Conservation (phyloP, 2,888 invertebrate species). For the Agonopterix heracliana region DNA sequence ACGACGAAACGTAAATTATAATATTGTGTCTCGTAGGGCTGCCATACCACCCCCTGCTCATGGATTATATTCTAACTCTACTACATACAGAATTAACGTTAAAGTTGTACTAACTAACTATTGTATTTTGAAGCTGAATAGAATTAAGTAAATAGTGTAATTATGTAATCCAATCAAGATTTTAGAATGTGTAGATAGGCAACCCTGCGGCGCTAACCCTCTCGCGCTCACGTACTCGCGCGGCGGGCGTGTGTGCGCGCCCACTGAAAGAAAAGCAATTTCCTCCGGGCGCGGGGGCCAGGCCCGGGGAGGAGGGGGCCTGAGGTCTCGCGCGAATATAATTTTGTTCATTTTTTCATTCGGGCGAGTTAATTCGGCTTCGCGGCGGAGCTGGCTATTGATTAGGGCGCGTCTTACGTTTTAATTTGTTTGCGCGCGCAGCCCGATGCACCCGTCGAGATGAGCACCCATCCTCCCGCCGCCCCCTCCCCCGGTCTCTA, state of each 20-base stretch:
- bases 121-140: background rate
- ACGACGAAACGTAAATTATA: constrained; percentile 76
- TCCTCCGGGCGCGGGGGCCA: constrained; percentile 59
- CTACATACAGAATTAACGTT: background rate
- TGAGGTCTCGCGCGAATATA: constrained; percentile 74
- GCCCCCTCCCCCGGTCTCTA: constrained; percentile 36
- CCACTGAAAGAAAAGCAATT: constrained; percentile 77
- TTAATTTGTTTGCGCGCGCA: constrained; percentile 77
- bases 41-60: background rate
- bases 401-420: constrained; percentile 77
- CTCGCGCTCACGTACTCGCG: constrained; percentile 51
- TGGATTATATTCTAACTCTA: background rate
- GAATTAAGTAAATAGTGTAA: background rate
- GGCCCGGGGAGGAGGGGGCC: constrained; percentile 39
- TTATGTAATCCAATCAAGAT: background rate
- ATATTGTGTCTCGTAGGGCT: constrained; percentile 54
- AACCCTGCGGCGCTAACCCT: constrained; percentile 54
- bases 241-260: constrained; percentile 64
- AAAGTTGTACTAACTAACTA: background rate
- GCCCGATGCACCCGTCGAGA: constrained; percentile 70
- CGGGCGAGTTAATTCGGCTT: constrained; percentile 75
- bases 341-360: constrained; percentile 77
- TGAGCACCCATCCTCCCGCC: constrained; percentile 41
- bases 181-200: background rate
- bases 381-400: constrained; percentile 74